Conservation (phyloP, 1,140 invertebrate species). For the Chelonus insularis region DNA sequence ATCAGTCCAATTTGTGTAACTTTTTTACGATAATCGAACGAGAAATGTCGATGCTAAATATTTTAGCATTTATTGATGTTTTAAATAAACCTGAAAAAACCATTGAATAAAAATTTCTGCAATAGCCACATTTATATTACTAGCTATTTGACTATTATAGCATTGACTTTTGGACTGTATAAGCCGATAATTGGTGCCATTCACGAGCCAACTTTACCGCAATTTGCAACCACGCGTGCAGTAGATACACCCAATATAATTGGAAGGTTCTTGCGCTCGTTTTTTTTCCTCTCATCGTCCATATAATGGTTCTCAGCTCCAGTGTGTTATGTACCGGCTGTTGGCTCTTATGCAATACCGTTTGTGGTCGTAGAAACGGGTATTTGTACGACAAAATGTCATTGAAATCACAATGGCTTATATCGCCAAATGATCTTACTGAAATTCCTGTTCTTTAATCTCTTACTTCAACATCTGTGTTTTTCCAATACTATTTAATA, state of each 20-base stretch:
- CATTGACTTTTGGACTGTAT: constrained; percentile 19
- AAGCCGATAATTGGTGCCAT: constrained; percentile 22
- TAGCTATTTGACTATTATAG: constrained; percentile 16
- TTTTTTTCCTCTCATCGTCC: constrained; percentile 1
- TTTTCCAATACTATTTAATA: background rate
- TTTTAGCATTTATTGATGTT: too few relatives aligned
- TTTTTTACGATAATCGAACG: too few relatives aligned
- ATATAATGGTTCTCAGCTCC: constrained; percentile 6
- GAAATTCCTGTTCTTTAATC: background rate
- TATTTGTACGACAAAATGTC: constrained; percentile 16
- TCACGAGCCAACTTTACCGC: constrained; percentile 22
- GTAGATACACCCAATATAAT: constrained; percentile 20
- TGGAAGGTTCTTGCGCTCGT: constrained; percentile 12
- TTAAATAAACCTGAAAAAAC: too few relatives aligned
- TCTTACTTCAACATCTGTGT: background rate
- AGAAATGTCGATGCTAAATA: too few relatives aligned
- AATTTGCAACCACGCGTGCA: constrained; percentile 22
- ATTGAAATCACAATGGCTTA: constrained; percentile 12
- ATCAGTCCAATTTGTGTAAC: too few relatives aligned
- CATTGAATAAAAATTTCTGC: background rate
- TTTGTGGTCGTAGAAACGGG: constrained; percentile 18
- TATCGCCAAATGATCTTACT: constrained; percentile 3
- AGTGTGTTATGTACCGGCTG: constrained; percentile 12
- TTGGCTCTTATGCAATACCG: constrained; percentile 2
- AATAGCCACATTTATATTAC: constrained; percentile 9